Percentiles rank a stretch among this genome's conserved stretches.
Evolutionary conservation across 92 coral and sea anemone genomes (phyloP).

Genomic region (Epizoanthus rinbou): DNA sequence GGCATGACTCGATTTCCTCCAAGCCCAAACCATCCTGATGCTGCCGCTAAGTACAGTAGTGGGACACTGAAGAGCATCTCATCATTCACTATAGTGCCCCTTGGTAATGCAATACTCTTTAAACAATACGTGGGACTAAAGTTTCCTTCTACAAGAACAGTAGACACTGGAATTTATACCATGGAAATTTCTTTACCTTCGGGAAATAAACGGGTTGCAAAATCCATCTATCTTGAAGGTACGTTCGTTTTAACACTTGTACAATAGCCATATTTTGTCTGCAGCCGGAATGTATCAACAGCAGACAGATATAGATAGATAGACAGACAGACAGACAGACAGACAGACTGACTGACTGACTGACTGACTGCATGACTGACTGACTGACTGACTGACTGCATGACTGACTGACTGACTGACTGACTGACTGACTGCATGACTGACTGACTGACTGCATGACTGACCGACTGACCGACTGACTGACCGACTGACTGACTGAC

Average conservation of each 20-base stretch:
- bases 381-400: too few relatives aligned
- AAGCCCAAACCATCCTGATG: conserved; percentile 16
- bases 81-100: not conserved
- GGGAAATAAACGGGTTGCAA: conserved; percentile 13
- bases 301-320: too few relatives aligned
- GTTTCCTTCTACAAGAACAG: conserved; percentile 1
- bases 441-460: too few relatives aligned
- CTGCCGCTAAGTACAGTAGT: not conserved
- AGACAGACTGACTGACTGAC: too few relatives aligned
- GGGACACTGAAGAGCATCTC: conserved; percentile 5
- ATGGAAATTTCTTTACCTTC: not conserved
- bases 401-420: too few relatives aligned
- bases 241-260: not conserved
- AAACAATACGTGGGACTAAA: conserved; percentile 3
- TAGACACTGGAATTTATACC: conserved; percentile 6
- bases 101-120: not conserved
- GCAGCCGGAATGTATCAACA: not conserved
- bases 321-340: too few relatives aligned
- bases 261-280: not conserved
- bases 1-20: conserved; percentile 21
- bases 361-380: too few relatives aligned
- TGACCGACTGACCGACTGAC: too few relatives aligned
- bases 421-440: too few relatives aligned
- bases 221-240: conserved; percentile 11
- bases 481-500: too few relatives aligned